Conservation (phyloP, 1,140 invertebrate genomes). For the Zaprionus nigranus region DNA sequence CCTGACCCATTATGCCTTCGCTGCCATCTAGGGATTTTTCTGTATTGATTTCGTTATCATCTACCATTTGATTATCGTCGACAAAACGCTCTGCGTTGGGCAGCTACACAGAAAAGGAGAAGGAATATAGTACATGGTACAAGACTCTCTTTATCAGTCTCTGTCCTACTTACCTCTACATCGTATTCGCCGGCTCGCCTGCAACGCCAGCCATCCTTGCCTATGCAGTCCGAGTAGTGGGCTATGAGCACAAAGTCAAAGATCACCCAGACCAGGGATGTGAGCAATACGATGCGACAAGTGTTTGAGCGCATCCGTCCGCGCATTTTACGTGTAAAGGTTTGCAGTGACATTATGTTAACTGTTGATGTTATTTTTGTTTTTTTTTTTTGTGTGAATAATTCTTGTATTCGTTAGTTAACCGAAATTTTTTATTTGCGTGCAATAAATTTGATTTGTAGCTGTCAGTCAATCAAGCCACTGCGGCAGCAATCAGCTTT, state of each 20-base stretch:
- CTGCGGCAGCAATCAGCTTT: constrained; percentile 39
- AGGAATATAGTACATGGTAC: neutral
- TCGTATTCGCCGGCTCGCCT: constrained; percentile 85
- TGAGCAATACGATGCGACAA: constrained; percentile 96
- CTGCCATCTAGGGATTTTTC: constrained; percentile 79
- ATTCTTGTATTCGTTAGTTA: neutral
- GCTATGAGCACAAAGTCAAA: constrained; percentile 96
- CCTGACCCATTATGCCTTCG: constrained; percentile 63
- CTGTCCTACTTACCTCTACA: constrained; percentile 83
- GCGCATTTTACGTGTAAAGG: constrained; percentile 89
- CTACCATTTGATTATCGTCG: constrained; percentile 80
- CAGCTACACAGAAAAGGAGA: constrained; percentile 42
- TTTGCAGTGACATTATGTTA: constrained; percentile 72
- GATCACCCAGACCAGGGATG: constrained; percentile 97
- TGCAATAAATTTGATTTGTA: constrained; percentile 42
- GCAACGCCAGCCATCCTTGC: constrained; percentile 89
- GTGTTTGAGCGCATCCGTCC: constrained; percentile 95
- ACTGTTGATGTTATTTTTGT: constrained; percentile 25
- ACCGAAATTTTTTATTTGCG: constrained; percentile 16
- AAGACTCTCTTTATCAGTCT: no score
- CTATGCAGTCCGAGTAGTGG: constrained; percentile 96
- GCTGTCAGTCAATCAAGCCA: constrained; percentile 38
- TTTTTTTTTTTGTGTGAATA: constrained; percentile 5
- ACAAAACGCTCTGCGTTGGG: constrained; percentile 73
- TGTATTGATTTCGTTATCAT: constrained; percentile 84